Evolutionary conservation across 2,113 vertebrate species (phyloP).

Genomic region (Brienomyrus brachyistius): DNA sequence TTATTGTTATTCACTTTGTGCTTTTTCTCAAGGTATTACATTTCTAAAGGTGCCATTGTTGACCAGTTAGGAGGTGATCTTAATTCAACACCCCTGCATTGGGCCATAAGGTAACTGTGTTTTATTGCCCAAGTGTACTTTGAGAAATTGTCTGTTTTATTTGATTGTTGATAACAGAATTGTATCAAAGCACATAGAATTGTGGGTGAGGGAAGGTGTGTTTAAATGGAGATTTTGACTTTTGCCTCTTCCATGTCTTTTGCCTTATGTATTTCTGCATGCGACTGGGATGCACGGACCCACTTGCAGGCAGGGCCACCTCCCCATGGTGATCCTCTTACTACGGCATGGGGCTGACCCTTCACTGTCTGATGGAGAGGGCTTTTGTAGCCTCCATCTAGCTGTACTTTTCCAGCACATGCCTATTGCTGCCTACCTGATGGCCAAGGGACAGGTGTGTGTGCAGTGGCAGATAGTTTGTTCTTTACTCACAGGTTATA

Average conservation of each 20-base stretch:
- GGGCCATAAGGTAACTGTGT: conserved; percentile 79
- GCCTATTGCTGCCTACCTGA: conserved; percentile 86
- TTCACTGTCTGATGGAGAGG: conserved; percentile 80
- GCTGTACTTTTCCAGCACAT: conserved; percentile 92
- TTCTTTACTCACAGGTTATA: background rate
- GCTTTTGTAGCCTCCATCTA: conserved; percentile 81
- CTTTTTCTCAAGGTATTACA: conserved; percentile 69
- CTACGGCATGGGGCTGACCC: conserved; percentile 83
- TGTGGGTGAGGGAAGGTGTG: background rate
- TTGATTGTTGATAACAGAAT: background rate
- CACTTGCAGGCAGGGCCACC: conserved; percentile 79
- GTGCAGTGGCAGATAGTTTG: background rate
- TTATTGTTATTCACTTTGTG: background rate
- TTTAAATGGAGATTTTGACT: background rate
- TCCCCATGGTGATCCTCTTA: conserved; percentile 84
- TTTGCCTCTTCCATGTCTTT: background rate
- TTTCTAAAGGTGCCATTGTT: conserved; percentile 86
- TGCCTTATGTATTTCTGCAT: background rate
- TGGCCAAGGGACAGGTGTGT: conserved; percentile 86
- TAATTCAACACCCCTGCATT: conserved; percentile 93
- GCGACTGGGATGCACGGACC: background rate
- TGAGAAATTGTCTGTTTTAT: background rate
- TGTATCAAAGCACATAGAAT: background rate
- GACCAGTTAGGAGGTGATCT: conserved; percentile 93
- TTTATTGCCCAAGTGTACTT: background rate